These are phyloP conservation scores for Bradypodion ventrale DNA, from an alignment of 2,797 vertebrate genomes.

Conservation along the genomic window DNA sequence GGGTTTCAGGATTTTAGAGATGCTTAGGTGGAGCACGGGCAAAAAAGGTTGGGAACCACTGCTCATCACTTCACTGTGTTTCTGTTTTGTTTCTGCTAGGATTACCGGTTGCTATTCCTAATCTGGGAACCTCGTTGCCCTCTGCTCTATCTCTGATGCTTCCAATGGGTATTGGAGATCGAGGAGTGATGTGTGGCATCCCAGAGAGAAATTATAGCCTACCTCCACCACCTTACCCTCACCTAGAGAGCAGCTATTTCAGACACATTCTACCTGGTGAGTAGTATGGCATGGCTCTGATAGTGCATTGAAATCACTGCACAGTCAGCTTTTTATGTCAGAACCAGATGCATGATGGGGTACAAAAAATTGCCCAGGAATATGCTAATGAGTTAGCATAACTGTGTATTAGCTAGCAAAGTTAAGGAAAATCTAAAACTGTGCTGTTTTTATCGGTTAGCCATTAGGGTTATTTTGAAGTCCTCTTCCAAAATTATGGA, in stretches of 20 bases:
- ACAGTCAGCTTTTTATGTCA: background rate
- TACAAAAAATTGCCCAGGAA: background rate
- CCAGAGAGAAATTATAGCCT: slow-evolving; percentile 96
- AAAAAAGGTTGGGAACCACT: no score
- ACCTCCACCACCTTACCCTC: slow-evolving; percentile 95
- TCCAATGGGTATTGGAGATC: slow-evolving; percentile 95
- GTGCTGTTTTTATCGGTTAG: background rate
- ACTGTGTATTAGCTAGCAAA: background rate
- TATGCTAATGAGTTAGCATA: no score
- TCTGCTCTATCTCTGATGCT: slow-evolving; percentile 97
- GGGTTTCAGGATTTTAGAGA: no score
- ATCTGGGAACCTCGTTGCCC: slow-evolving; percentile 92
- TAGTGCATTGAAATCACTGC: background rate
- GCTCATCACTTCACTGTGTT: slow-evolving; percentile 27
- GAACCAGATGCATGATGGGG: no score
- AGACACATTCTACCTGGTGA: slow-evolving; percentile 96
- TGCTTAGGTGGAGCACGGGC: no score
- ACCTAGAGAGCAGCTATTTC: slow-evolving; percentile 98
- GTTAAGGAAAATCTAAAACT: background rate
- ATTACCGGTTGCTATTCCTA: slow-evolving; percentile 96
- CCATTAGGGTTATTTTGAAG: background rate
- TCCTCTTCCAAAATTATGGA: background rate
- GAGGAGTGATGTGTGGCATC: slow-evolving; percentile 96
- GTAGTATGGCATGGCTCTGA: slow-evolving; percentile 27
- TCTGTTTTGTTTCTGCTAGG: slow-evolving; percentile 75